phyloP scores from a whole-genome alignment of 2,797 vertebrate genomes.

The Zenarchopterus dispar region DNA sequence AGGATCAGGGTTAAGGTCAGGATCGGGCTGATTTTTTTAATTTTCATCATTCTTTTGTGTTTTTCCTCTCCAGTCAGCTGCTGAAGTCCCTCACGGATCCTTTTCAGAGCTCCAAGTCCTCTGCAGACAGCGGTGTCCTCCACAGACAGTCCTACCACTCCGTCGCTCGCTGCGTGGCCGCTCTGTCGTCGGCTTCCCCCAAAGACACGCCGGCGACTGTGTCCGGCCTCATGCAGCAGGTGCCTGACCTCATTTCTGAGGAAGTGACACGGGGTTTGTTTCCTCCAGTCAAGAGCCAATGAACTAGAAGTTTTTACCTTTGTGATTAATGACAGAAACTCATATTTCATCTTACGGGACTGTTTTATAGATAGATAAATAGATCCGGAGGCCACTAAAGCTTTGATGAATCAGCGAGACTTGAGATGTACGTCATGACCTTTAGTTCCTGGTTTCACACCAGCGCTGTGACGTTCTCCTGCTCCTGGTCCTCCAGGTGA shows the following conservation, averaged over 20 bases:
- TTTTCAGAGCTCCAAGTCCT: conserved; percentile 59
- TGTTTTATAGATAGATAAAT: too few relatives aligned
- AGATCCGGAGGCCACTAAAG: too few relatives aligned
- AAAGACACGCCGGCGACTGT: conserved; percentile 84
- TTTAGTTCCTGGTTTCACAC: background rate
- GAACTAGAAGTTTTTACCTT: too few relatives aligned
- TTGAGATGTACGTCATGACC: too few relatives aligned
- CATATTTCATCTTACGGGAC: too few relatives aligned
- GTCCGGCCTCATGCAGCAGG: conserved; percentile 84
- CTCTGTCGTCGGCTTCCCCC: conserved; percentile 85
- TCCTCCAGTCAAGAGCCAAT: too few relatives aligned
- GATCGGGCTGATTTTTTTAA: too few relatives aligned
- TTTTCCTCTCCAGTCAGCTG: conserved; percentile 73
- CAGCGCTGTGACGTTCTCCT: background rate
- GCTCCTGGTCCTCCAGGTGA: conserved; percentile 64
- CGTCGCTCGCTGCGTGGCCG: conserved; percentile 89
- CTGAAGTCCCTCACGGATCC: conserved; percentile 86
- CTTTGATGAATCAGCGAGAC: too few relatives aligned
- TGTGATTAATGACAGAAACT: too few relatives aligned
- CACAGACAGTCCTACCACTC: conserved; percentile 91
- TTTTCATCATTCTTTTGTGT: too few relatives aligned
- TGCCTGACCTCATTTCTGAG: conserved; percentile 4
- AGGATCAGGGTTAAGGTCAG: too few relatives aligned
- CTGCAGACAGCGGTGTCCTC: conserved; percentile 40
- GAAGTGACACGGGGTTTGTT: too few relatives aligned